A percentile compares a stretch with the other conserved stretches of the same genome.
Conservation (phyloP, 2,113 vertebrate species). For the Panthera leo region DNA sequence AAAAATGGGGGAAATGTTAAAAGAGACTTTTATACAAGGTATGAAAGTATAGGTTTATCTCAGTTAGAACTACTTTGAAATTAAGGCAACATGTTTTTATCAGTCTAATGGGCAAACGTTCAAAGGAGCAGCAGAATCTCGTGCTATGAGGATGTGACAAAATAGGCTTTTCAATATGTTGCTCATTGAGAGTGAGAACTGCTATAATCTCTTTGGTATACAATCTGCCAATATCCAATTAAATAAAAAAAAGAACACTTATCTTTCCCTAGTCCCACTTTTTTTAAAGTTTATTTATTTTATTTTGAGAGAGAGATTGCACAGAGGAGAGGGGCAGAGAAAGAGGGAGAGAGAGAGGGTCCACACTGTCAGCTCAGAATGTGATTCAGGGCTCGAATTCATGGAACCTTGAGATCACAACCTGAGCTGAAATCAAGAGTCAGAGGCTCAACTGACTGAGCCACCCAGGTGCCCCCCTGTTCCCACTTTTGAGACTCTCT, state of each 20-base stretch:
- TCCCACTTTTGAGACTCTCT: background rate
- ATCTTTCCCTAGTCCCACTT: background rate
- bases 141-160: background rate
- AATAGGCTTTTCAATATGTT: background rate
- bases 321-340: too few relatives aligned
- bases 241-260: background rate
- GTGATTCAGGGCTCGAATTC: too few relatives aligned
- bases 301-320: too few relatives aligned
- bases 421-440: too few relatives aligned
- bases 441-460: too few relatives aligned
- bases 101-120: background rate
- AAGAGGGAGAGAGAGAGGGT: too few relatives aligned
- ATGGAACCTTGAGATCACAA: too few relatives aligned
- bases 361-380: too few relatives aligned
- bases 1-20: background rate
- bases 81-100: slow-evolving; percentile 11
- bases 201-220: background rate
- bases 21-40: background rate
- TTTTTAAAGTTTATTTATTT: background rate
- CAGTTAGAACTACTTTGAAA: background rate
- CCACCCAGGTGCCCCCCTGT: too few relatives aligned
- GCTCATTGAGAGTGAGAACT: background rate
- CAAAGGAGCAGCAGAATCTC: background rate
- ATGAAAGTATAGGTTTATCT: background rate
- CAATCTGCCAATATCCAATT: background rate